Base-by-base conservation (phyloP, 2,888 invertebrate species). In the Thumatha senex region DNA sequence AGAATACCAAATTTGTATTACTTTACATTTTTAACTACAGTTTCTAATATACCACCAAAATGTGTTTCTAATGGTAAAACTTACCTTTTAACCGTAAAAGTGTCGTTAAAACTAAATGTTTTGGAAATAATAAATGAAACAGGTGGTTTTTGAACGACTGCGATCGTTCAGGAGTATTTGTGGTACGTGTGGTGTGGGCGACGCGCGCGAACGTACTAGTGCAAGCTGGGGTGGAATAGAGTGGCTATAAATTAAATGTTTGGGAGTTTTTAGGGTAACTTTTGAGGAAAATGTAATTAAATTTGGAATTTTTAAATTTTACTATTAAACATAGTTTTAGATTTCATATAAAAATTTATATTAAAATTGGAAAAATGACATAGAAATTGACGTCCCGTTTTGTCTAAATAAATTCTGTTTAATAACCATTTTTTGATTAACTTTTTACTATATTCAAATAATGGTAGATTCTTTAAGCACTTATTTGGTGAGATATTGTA, bases 21-120 rank as follows among this genome's bases (percentile, higher is more conserved):
- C 11, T 1, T 12, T 15, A 12, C 33, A n/a, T 12, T 42, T 18
- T 31, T 7, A 42, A 42, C 31, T n/a, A 42, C 29, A 14, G 12
- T n/a, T 12, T 12, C 33, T 7, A 15, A 24, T 24, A 24, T 4
- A 24, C 18, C 18, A 24, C 18, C 18, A 31, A 31, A 31, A 31
- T 31, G 9, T 31, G 31, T 31, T 8, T 31, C 1, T 7, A 7
- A 31, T 24, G 18, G 2, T 13, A 14, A 30, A 11, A 31, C 47
- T 47, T 47, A 47, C 47, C 47, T 40, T 29, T 45, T 30, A 38
- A 29, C 29, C 8, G n/a, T 15, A 38, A 38, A 45, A 38, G 36
- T 14, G 14, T 29, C 11, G 44, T 33, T 15, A n/a, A 15, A 40
- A 11, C 8, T 11, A 34, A 24, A 18, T n/a, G 8, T 34, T 34